Conservation (phyloP, 2,888 invertebrate genomes). For the Nephrocerus scutellatus region DNA sequence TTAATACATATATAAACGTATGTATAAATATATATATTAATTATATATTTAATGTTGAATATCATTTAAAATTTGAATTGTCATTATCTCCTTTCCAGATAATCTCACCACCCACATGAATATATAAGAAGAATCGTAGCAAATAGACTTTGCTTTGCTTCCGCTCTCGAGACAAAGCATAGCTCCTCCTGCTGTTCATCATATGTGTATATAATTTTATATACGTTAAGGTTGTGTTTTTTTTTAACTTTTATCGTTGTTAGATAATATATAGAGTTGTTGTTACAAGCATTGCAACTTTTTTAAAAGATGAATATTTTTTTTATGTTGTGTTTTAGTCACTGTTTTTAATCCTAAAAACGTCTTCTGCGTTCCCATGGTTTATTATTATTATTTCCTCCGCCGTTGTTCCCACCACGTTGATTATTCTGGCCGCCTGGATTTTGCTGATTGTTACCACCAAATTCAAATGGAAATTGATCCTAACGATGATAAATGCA, state of each 20-base stretch:
- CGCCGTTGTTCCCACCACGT: constrained; percentile 35
- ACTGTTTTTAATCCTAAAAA: constrained; percentile 35
- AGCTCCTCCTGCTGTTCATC: too few species aligned
- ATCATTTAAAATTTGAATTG: too few species aligned
- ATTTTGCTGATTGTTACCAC: constrained; percentile 44
- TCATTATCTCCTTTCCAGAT: too few species aligned
- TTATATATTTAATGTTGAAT: too few species aligned
- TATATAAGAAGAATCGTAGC: too few species aligned
- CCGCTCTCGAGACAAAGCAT: too few species aligned
- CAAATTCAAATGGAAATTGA: constrained; percentile 45
- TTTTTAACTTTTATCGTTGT: constrained; percentile 9
- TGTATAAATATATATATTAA: too few species aligned
- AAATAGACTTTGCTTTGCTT: too few species aligned
- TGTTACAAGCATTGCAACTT: constrained; percentile 1
- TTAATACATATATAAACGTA: too few species aligned
- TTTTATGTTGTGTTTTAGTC: constrained; percentile 17
- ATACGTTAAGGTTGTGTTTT: too few species aligned
- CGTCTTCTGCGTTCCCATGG: constrained; percentile 47
- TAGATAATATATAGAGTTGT: background rate
- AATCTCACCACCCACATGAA: too few species aligned
- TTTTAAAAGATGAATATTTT: background rate
- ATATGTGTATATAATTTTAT: too few species aligned
- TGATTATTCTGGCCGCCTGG: constrained; percentile 39
- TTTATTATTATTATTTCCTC: constrained; percentile 34
- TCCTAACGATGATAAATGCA: constrained; percentile 32